These are phyloP conservation scores for Orthosia gracilis DNA, from an alignment of 2,888 invertebrate species.

Conservation along the genomic window DNA sequence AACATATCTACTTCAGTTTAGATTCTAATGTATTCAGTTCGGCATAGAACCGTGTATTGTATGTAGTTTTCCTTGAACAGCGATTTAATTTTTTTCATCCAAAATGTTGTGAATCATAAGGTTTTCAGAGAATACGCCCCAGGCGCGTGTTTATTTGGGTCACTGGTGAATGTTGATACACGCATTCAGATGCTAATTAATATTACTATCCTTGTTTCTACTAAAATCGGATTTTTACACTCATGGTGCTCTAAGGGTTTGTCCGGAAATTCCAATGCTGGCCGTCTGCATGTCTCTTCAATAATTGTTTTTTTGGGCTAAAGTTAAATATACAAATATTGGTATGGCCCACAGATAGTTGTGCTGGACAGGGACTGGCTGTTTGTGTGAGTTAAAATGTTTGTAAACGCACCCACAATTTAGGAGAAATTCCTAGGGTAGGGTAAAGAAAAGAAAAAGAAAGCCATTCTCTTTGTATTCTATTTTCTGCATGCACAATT, in stretches of 20 bases:
- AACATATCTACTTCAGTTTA: conserved; percentile 24
- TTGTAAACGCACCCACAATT: too few relatives aligned
- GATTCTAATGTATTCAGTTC: conserved; percentile 41
- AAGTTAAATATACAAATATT: neutral
- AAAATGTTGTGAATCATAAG: conserved; percentile 54
- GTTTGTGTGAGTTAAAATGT: too few relatives aligned
- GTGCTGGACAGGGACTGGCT: too few relatives aligned
- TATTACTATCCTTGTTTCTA: neutral
- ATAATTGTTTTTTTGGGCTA: neutral
- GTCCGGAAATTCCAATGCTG: neutral
- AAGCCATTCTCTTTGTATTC: neutral
- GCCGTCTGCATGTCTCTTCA: neutral
- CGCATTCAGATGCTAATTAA: conserved; percentile 24
- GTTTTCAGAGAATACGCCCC: conserved; percentile 42
- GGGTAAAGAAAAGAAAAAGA: too few relatives aligned
- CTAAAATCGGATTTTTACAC: conserved; percentile 10
- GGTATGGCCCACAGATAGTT: too few relatives aligned
- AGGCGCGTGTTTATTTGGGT: conserved; percentile 57
- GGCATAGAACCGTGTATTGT: conserved; percentile 15
- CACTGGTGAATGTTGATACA: conserved; percentile 22
- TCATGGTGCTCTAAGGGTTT: conserved; percentile 5
- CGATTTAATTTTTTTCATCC: conserved; percentile 22
- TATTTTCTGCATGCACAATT: neutral
- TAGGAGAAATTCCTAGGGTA: too few relatives aligned
- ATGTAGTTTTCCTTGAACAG: conserved; percentile 51